phyloP scores from a whole-genome alignment of 2,888 invertebrate species.

The Meiosimyza platycephala region DNA sequence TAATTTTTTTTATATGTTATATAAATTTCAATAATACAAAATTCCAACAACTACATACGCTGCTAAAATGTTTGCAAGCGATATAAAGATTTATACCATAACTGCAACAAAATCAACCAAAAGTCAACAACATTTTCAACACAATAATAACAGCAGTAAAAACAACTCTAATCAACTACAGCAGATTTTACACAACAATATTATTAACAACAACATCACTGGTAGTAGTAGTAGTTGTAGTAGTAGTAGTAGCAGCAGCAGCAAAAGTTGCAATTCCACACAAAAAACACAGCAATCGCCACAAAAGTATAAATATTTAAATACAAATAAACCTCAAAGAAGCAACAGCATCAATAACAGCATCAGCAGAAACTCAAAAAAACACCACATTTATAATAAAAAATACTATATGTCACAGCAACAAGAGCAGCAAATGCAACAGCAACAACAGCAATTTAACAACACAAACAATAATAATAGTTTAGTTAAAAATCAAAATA shows the following conservation, averaged over 20 bases:
- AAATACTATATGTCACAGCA: slow-evolving; percentile 42
- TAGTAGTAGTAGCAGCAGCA: background rate
- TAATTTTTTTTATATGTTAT: slow-evolving; percentile 17
- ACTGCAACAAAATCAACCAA: slow-evolving; percentile 44
- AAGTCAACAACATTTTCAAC: slow-evolving; percentile 21
- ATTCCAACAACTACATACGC: slow-evolving; percentile 13
- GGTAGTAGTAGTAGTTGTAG: slow-evolving; percentile 17
- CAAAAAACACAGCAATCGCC: slow-evolving; percentile 34
- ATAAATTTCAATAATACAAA: background rate
- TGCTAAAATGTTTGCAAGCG: slow-evolving; percentile 44
- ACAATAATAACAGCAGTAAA: slow-evolving; percentile 14
- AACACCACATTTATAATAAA: slow-evolving; percentile 42
- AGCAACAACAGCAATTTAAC: slow-evolving; percentile 38
- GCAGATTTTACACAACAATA: slow-evolving; percentile 32
- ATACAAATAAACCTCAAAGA: slow-evolving; percentile 1
- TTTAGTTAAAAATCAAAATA: slow-evolving; percentile 52
- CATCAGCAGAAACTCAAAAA: slow-evolving; percentile 9
- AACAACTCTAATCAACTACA: slow-evolving; percentile 45
- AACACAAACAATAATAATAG: slow-evolving; percentile 46
- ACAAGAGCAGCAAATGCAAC: slow-evolving; percentile 40
- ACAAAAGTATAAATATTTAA: slow-evolving; percentile 26
- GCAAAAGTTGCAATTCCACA: slow-evolving; percentile 29
- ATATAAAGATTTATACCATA: slow-evolving; percentile 58
- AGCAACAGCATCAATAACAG: background rate
- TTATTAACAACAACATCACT: slow-evolving; percentile 27